Percentiles rank a stretch among this genome's conserved stretches.
Evolutionary conservation across 2,888 invertebrate genomes (phyloP).

Genomic region (Microchrysa polita): DNA sequence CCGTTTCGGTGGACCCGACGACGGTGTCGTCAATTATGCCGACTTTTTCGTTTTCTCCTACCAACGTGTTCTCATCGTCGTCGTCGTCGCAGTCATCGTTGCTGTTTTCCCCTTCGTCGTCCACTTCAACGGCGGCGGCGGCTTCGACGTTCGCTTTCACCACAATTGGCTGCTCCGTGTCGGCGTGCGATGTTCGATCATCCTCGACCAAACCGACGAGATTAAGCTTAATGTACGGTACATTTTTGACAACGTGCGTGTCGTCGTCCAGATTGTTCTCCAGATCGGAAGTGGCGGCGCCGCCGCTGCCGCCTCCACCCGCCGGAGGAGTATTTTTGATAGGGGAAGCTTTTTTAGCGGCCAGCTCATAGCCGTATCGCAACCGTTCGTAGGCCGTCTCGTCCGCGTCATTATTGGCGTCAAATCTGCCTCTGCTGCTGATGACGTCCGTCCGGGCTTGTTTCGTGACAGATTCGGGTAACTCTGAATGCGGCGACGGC

Average conservation of each 20-base stretch:
- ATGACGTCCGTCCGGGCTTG: too few species aligned
- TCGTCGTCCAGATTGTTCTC: constrained; percentile 30
- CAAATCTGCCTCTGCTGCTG: too few species aligned
- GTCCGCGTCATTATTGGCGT: neutral
- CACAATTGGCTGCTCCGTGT: neutral
- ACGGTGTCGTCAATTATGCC: neutral
- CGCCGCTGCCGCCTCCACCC: neutral
- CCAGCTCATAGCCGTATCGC: constrained; percentile 5
- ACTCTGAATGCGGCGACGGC: too few species aligned
- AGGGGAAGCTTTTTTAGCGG: too few species aligned
- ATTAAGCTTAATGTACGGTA: constrained; percentile 23
- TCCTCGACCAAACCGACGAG: constrained; percentile 6
- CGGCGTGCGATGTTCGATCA: neutral
- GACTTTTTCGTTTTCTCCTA: neutral
- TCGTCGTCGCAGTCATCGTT: neutral
- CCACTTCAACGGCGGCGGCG: neutral
- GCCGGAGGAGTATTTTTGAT: too few species aligned
- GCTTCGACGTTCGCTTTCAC: neutral
- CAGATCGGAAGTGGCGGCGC: neutral
- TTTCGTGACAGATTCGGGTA: too few species aligned
- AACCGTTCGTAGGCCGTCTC: constrained; percentile 7
- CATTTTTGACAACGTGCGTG: constrained; percentile 16
- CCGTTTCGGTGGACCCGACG: too few species aligned
- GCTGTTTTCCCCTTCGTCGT: neutral
- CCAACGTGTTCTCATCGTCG: neutral